These are phyloP conservation scores for Acanthurus lineatus DNA, from an alignment of 2,797 vertebrate species.

Conservation along the genomic window DNA sequence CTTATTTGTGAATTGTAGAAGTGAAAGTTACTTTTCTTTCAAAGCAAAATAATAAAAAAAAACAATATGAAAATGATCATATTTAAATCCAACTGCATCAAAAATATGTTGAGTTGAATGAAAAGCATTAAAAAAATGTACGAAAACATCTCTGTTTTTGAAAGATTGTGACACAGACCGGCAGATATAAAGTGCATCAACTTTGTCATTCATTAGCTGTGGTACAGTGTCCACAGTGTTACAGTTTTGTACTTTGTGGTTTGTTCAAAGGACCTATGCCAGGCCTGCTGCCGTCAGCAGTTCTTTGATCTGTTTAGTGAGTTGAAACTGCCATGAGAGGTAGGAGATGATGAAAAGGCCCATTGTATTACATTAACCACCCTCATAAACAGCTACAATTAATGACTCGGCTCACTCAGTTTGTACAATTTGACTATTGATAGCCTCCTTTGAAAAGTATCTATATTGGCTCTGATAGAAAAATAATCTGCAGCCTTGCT, in stretches of 20 bases:
- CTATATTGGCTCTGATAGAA: neutral
- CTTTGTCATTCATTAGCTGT: slow-evolving; percentile 62
- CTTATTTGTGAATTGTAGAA: no score
- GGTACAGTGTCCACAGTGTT: slow-evolving; percentile 6
- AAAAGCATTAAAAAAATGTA: neutral
- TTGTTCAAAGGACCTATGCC: slow-evolving; percentile 51
- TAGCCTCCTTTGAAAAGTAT: neutral
- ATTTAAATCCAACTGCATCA: neutral
- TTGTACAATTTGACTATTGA: neutral
- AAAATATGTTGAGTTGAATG: neutral
- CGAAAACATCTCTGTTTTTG: neutral
- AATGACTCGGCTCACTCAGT: slow-evolving; percentile 2
- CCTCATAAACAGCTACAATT: slow-evolving; percentile 9
- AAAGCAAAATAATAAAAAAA: no score
- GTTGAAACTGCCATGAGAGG: slow-evolving; percentile 1
- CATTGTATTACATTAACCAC: slow-evolving; percentile 52
- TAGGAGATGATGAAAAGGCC: slow-evolving; percentile 25
- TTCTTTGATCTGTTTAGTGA: slow-evolving; percentile 50
- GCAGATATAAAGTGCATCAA: slow-evolving; percentile 1
- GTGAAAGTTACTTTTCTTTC: no score
- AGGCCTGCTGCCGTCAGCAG: slow-evolving; percentile 63
- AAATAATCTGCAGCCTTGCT: neutral
- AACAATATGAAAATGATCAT: neutral
- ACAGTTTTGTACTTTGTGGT: slow-evolving; percentile 68
- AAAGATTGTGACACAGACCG: neutral